Base-by-base conservation (phyloP, 2,797 vertebrate species). In the Pseudomugil tenellus region DNA sequence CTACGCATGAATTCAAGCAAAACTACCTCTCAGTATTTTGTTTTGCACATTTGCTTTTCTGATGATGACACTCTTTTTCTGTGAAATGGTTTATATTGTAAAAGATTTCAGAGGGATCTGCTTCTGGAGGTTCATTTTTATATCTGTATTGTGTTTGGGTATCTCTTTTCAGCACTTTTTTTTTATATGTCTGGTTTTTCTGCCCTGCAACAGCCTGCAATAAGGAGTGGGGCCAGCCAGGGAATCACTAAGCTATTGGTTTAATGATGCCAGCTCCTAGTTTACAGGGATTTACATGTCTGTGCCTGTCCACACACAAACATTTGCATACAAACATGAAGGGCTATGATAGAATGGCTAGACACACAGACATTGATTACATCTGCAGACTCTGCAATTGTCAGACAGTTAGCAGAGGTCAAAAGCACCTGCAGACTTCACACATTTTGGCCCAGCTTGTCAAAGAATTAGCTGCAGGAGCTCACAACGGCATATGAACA, bases 241-340 rank as follows among this genome's bases (percentile, higher is more conserved):
- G 84, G 87, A 92, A 88, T 89, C 83, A 73, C 90, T 92, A 91
- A 92, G 90, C 91, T 91, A 89, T 90, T 89, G 86, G 87, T 92
- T 91, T 92, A 90, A 91, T 91, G 84, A 89, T 91, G 89, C 88
- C 89, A 89, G 85, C 88, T 77, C 82, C 84, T 88, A 86, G 89
- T 93, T 93, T 86, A 81, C 74, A 83, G 72, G 79, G 85, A 90
- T 91, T 92, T 91, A 61, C 85, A 86, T 84, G 91, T 92, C 85
- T 88, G 78, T 86, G 78, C 83, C 83, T 84, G 68, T 84, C 72
- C 83, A 73, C 76, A 70, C 68, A 77, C 82, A 85, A 65, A 81
- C 67, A 75, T 74, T 83, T 65, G 61, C 79, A 85, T 70, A 81
- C 84, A 82, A 79, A 71, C 67, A 79, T 32, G 35, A 60, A 51